Evolutionary conservation across 2,888 invertebrate genomes (phyloP), one percentile per base, ranked within the genome.

Genomic region (Sepioteuthis lessoniana): DNA sequence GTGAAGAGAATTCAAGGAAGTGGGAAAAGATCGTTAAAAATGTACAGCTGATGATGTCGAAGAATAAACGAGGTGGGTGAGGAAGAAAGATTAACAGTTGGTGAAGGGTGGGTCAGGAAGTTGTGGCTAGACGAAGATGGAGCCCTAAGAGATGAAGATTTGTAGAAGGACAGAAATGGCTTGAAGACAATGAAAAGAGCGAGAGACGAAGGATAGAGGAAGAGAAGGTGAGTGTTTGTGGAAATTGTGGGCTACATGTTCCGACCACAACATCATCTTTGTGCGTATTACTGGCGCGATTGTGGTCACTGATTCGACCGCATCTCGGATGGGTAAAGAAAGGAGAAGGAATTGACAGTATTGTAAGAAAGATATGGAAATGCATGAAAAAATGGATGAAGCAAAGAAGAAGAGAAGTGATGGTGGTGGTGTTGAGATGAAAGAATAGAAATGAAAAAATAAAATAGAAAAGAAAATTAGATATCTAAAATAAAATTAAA

Each of bases 1-100:
- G n/a, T n/a, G 76, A 76, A 35, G n/a, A 76, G 76, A 76, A n/a
- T 76, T n/a, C 76, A 76, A 76, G 76, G 76, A 76, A 76, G 76
- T 76, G 76, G 76, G 76, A 76, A 76, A 76, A 76, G 76, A 76
- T 76, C 76, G 76, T 76, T 76, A 76, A 76, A 76, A 76, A 76
- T 76, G n/a, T 19, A 76, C 76, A 76, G 76, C n/a, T 76, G 76
- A 76, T 76, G 76, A 76, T 35, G 76, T 76, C n/a, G 76, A 76
- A 76, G 76, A 76, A 76, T 76, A 76, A 76, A 76, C 13, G 76
- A n/a, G n/a, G 76, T 35, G 76, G n/a, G 76, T 16, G 19, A 76
- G 76, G n/a, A 76, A 76, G 55, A 5, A 55, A 25, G 10, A 76
- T 76, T 76, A 76, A 76, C 76, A 35, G 16, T 76, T n/a, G 76